Base-by-base conservation (phyloP, 2,888 invertebrate genomes). In the Apodemia mormo region DNA sequence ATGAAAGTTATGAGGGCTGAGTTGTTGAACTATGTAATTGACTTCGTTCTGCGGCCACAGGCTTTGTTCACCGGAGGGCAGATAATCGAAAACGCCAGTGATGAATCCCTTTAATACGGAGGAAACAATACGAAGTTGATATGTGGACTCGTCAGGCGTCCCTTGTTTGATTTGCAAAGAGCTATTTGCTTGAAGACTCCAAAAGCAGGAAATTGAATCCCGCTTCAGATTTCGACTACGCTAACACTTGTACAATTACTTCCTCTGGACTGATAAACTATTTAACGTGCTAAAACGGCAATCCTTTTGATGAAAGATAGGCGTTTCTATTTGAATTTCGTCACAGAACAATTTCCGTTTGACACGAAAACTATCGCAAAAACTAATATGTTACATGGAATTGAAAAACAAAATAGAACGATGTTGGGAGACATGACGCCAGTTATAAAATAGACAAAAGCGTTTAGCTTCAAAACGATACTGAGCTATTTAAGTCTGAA, bases 11-110 rank as follows among this genome's bases (percentile, higher is more conserved):
- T 92, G 91, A 92, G 92, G 92, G 89, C 91, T 88, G 92, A 92
- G 92, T 92, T 93, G 91, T 92, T 91, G 92, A 93, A 92, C 92
- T 93, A 92, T 92, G 93, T 93, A 93, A 93, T 93, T 92, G 92
- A 93, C 93, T 93, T 85, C 90, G 90, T 86, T 89, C 88, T 91
- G 92, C 89, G 92, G 92, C 90, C 87, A 83, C 87, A 85, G 84
- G 90, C 92, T 92, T 92, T 91, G 93, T 91, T 91, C 92, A 90
- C 85, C 81, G 82, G 80, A 87, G 89, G 89, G 89, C 82, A 87
- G 88, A 89, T 92, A 92, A 92, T 92, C 92, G 91, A 92, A 92
- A 92, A 89, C 91, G 92, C 92, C 90, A 90, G 90, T 88, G 90
- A 90, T 92, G 89, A 89, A 88, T 86, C 86, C 85, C 85, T 61